Conservation (phyloP, 2,113 vertebrate genomes). For the Antigone vipio region DNA sequence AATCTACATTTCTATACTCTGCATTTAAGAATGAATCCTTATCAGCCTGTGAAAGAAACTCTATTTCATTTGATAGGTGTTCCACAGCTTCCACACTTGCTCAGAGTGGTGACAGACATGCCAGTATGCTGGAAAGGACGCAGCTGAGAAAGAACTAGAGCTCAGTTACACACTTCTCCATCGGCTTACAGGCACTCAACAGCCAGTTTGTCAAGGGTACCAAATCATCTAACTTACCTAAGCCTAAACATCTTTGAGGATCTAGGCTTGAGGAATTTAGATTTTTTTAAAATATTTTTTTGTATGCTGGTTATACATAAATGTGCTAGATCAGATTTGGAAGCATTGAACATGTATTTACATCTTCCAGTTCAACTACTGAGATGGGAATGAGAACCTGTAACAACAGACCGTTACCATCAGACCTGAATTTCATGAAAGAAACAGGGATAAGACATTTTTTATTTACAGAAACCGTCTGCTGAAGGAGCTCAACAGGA, state of each 20-base stretch:
- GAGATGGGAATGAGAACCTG: not conserved
- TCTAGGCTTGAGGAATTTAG: not conserved
- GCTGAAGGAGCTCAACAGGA: constrained; percentile 24
- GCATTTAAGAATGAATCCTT: constrained; percentile 53
- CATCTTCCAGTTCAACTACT: not conserved
- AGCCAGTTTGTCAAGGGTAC: not conserved
- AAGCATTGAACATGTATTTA: not conserved
- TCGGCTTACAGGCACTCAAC: not conserved
- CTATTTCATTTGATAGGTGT: not conserved
- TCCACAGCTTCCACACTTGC: not conserved
- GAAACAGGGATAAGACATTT: not conserved
- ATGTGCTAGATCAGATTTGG: not conserved
- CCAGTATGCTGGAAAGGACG: not conserved
- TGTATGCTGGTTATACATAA: not conserved
- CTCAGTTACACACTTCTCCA: not conserved
- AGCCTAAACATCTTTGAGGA: not conserved
- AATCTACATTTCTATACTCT: constrained; percentile 10
- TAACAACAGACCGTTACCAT: not conserved
- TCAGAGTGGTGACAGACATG: not conserved
- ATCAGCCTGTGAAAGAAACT: not conserved
- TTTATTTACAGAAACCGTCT: constrained; percentile 1
- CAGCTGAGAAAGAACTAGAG: not conserved
- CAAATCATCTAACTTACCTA: not conserved
- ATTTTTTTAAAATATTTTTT: not conserved
- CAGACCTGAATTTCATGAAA: constrained; percentile 14